These are phyloP conservation scores for Gallirallus australis DNA, from an alignment of 2,797 vertebrate species.

Conservation along the genomic window DNA sequence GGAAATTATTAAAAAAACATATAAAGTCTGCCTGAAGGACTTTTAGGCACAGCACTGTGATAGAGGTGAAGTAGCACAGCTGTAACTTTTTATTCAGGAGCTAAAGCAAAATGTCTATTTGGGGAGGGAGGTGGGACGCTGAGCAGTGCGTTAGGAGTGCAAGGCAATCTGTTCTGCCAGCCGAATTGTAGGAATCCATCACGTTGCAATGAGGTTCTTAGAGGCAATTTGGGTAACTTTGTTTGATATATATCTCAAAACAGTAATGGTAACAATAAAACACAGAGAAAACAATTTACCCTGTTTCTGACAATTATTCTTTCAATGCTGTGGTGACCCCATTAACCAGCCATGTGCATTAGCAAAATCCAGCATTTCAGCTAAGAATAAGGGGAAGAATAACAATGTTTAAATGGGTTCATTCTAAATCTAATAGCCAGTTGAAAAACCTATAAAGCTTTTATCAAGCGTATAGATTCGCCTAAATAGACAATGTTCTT, in stretches of 20 bases:
- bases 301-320: constrained; percentile 20
- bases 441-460: constrained; percentile 42
- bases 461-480: background rate
- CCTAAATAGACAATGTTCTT: background rate
- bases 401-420: background rate
- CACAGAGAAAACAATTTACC: constrained; percentile 6
- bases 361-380: constrained; percentile 16
- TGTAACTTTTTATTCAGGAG: background rate
- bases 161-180: background rate
- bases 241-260: constrained; percentile 14
- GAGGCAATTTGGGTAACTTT: constrained; percentile 27
- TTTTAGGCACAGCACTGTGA: background rate
- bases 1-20: background rate
- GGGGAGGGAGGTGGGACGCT: too few relatives aligned
- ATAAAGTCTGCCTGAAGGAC: background rate
- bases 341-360: constrained; percentile 7
- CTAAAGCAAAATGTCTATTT: background rate
- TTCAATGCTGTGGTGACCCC: background rate
- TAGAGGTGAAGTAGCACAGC: background rate
- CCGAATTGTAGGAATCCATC: constrained; percentile 18
- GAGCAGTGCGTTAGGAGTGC: background rate
- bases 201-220: background rate
- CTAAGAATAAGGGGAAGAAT: constrained; percentile 5
- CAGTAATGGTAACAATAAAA: constrained; percentile 13
- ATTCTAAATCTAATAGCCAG: constrained; percentile 26